These are phyloP conservation scores for Cheilosia grossa DNA, from an alignment of 2,888 invertebrate genomes.

Conservation along the genomic window DNA sequence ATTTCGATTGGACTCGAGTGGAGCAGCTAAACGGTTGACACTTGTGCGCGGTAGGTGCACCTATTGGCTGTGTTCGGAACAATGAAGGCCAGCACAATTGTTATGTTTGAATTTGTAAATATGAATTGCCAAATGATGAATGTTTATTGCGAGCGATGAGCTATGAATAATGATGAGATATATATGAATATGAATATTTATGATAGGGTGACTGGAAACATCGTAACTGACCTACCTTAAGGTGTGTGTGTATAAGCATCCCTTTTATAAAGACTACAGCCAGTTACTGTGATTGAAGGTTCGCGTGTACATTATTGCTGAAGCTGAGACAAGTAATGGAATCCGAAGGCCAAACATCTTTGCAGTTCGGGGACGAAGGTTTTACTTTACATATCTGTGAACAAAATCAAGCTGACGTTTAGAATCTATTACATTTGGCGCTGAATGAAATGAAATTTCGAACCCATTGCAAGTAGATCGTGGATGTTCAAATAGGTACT, in stretches of 20 bases:
- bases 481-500: no score
- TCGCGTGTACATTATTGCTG: neutral
- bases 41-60: constrained; percentile 28
- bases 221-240: constrained; percentile 32
- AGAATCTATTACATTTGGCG: no score
- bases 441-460: no score
- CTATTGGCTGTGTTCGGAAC: constrained; percentile 42
- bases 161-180: constrained; percentile 58
- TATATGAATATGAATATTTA: constrained; percentile 30
- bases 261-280: neutral
- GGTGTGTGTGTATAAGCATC: neutral
- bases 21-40: constrained; percentile 16
- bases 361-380: no score
- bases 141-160: constrained; percentile 36
- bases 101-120: constrained; percentile 59
- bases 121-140: constrained; percentile 57
- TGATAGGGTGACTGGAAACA: neutral
- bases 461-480: no score
- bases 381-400: no score
- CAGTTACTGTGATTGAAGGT: neutral
- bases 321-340: neutral
- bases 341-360: no score
- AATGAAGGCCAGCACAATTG: constrained; percentile 56
- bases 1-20: constrained; percentile 28
- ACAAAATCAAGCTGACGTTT: no score